Evolutionary conservation across 2,113 vertebrate genomes (phyloP), one percentile per base, ranked within the genome.

Genomic region (Melanerpes formicivorus): DNA sequence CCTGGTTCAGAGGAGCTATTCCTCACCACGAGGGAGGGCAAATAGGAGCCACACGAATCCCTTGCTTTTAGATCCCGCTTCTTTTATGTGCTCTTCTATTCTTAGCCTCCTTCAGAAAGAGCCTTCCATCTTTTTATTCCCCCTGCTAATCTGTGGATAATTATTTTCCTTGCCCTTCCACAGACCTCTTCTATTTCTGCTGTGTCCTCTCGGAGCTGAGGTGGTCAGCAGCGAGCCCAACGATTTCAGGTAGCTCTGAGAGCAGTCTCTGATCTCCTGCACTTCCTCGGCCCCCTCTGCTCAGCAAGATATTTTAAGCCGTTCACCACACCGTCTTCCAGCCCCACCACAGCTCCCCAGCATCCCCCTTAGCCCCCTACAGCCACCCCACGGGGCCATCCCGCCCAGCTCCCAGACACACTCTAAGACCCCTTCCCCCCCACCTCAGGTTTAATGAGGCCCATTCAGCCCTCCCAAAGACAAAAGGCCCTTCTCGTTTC

Each of bases 401-500:
- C 87, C 5, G 22, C 37, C 42, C 75, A 88, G 85, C 93, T 88
- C 87, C 60, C 65, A 80, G 93, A 90, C 58, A 44, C 84, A 84
- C 97, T 96, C 93, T 87, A 88, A 93, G 95, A 96, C 93, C 95
- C 84, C 84, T 97, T 97, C n/a, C 22, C 90, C 96, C 96, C 95
- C 96, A 71, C 86, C 93, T 93, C 76, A n/a, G 94, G 83, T 95
- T 96, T 97, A 97, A 97, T 91, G 97, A 97, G 97, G 96, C 94
- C 95, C 95, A 96, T 97, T 97, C 96, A 96, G 94, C 93, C 91
- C 96, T 97, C 95, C 93, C 87, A 92, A 97, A 96, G 97, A 98
- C 98, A 98, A 98, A 97, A 98, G 95, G 92, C 97, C 98, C 98
- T 98, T 98, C 98, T 97, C 95, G 80, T 97, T 94, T 97, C 98